These are phyloP conservation scores for Platalea minor DNA, from an alignment of 2,797 vertebrate species.

Conservation along the genomic window DNA sequence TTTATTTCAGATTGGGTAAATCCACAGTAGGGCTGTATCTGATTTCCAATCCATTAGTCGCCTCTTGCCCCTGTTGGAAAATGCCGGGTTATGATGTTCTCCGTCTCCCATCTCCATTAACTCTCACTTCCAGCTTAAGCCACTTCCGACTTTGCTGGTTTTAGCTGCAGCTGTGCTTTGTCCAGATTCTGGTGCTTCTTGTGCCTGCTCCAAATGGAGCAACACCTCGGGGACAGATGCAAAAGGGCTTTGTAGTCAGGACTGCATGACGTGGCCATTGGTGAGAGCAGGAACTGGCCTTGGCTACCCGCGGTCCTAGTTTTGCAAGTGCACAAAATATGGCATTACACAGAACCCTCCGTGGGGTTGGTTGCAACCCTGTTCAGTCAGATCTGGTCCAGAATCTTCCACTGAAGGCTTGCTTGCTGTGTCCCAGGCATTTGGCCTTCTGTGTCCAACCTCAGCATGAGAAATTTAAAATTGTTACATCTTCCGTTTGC, in stretches of 20 bases:
- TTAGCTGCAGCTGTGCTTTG: not conserved
- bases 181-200: not conserved
- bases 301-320: not conserved
- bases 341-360: not conserved
- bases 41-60: not conserved
- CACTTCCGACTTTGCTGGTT: not conserved
- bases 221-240: fast-evolving
- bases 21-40: not conserved
- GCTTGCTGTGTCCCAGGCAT: not conserved
- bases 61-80: not conserved
- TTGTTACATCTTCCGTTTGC: not conserved
- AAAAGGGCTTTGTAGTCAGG: not conserved
- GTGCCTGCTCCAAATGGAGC: not conserved
- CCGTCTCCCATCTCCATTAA: not conserved
- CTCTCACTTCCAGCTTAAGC: not conserved
- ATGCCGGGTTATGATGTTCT: not conserved
- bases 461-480: not conserved
- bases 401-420: not conserved
- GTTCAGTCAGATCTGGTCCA: not conserved
- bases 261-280: fast-evolving
- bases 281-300: not conserved
- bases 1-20: not conserved
- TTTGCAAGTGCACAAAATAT: not conserved
- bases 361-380: fast-evolving
- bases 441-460: not conserved